A percentile compares a stretch with the other conserved stretches of the same genome.
Conservation (phyloP, 2,888 invertebrate species). For the Drosophila kuntzei region DNA sequence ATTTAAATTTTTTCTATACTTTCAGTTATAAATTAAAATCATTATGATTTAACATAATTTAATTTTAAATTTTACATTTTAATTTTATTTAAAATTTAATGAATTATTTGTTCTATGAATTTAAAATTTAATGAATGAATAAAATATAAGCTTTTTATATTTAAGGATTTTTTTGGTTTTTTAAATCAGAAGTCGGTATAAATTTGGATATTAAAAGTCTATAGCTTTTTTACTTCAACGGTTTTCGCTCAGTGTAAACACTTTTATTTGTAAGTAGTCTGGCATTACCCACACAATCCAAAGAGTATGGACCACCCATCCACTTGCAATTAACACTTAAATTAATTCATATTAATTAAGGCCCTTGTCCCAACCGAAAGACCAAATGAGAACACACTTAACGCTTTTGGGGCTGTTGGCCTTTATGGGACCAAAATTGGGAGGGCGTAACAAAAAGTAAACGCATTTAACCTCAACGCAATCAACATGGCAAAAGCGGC, state of each 20-base stretch:
- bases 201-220: too few relatives aligned
- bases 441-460: constrained; percentile 49
- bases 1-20: too few relatives aligned
- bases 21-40: too few relatives aligned
- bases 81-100: too few relatives aligned
- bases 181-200: too few relatives aligned
- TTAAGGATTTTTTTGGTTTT: too few relatives aligned
- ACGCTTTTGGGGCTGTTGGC: constrained; percentile 66
- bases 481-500: constrained; percentile 72
- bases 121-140: too few relatives aligned
- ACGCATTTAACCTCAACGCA: constrained; percentile 72
- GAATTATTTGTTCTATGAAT: too few relatives aligned
- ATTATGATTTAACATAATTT: too few relatives aligned
- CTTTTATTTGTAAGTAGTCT: constrained; percentile 44
- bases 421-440: constrained; percentile 58
- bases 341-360: constrained; percentile 81
- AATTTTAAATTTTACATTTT: too few relatives aligned
- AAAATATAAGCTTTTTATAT: too few relatives aligned
- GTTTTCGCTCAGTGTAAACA: constrained; percentile 52
- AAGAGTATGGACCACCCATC: constrained; percentile 61
- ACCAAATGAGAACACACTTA: constrained; percentile 75
- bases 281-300: constrained; percentile 47
- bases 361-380: constrained; percentile 41
- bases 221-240: too few relatives aligned
- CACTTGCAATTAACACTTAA: constrained; percentile 79